Evolutionary conservation across 1,140 invertebrate genomes (phyloP).

Genomic region (Caerostris extrusa): DNA sequence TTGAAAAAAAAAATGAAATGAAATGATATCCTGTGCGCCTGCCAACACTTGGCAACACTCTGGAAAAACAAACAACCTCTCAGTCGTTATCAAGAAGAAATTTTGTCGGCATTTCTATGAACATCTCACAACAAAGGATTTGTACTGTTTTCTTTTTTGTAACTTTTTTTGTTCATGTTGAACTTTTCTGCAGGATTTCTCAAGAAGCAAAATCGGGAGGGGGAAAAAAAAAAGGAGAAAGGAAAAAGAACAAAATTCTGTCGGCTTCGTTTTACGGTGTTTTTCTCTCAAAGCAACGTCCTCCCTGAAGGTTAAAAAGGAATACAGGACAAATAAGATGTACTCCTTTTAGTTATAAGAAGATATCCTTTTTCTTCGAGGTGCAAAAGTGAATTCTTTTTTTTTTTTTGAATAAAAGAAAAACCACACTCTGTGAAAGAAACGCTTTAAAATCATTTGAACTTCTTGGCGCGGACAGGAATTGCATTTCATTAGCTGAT

Average conservation of each 20-base stretch:
- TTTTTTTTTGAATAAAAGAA: no score
- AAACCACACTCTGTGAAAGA: no score
- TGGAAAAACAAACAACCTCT: not conserved
- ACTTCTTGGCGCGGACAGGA: no score
- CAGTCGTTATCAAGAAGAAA: not conserved
- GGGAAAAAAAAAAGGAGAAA: not conserved
- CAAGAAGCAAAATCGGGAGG: no score
- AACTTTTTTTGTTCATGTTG: not conserved
- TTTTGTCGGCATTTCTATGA: not conserved
- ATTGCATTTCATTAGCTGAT: no score
- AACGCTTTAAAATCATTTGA: no score
- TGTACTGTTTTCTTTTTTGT: not conserved
- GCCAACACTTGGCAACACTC: not conserved
- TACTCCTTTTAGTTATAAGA: not conserved
- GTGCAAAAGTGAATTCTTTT: not conserved
- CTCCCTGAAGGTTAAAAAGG: not conserved
- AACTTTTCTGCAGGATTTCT: not conserved
- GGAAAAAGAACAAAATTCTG: not conserved
- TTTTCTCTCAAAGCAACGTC: not conserved
- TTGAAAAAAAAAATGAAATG: not conserved
- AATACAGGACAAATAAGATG: not conserved
- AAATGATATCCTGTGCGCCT: not conserved
- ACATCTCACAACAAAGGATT: not conserved
- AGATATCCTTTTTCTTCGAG: not conserved
- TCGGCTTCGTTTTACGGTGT: not conserved